phyloP scores from a whole-genome alignment of 2,888 invertebrate species.

The Actias luna region DNA sequence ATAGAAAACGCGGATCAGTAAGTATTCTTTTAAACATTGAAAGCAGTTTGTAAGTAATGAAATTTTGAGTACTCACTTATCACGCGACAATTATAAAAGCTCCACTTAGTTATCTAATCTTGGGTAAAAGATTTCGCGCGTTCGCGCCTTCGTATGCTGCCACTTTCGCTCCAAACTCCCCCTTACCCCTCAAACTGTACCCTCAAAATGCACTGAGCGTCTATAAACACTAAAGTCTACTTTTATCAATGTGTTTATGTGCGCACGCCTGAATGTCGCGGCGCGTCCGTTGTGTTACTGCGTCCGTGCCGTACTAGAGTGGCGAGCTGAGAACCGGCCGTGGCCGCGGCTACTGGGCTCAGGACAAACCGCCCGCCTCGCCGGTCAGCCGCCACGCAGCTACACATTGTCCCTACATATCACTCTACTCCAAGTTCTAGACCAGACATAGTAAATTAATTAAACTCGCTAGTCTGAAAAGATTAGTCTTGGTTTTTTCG shows the following conservation, averaged over 20 bases:
- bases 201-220: slow-evolving; percentile 47
- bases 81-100: slow-evolving; percentile 71
- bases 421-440: slow-evolving; percentile 24
- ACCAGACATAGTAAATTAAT: slow-evolving; percentile 6
- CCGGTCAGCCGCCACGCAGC: slow-evolving; percentile 36
- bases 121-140: slow-evolving; percentile 60
- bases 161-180: slow-evolving; percentile 63
- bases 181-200: slow-evolving; percentile 49
- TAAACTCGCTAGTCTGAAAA: too few relatives aligned
- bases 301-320: slow-evolving; percentile 71
- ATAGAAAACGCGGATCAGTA: neutral
- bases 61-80: slow-evolving; percentile 50
- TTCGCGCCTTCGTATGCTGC: slow-evolving; percentile 41
- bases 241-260: slow-evolving; percentile 45
- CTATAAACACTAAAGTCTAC: slow-evolving; percentile 42
- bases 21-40: neutral
- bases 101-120: slow-evolving; percentile 66
- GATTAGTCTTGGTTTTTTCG: too few relatives aligned
- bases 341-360: slow-evolving; percentile 52
- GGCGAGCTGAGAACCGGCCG: slow-evolving; percentile 46
- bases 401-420: slow-evolving; percentile 8
- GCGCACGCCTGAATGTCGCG: slow-evolving; percentile 54
- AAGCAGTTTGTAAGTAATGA: slow-evolving; percentile 2
- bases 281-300: slow-evolving; percentile 67
- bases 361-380: slow-evolving; percentile 46